phyloP scores from a whole-genome alignment of 2,888 invertebrate species.

The Alcis repandata region DNA sequence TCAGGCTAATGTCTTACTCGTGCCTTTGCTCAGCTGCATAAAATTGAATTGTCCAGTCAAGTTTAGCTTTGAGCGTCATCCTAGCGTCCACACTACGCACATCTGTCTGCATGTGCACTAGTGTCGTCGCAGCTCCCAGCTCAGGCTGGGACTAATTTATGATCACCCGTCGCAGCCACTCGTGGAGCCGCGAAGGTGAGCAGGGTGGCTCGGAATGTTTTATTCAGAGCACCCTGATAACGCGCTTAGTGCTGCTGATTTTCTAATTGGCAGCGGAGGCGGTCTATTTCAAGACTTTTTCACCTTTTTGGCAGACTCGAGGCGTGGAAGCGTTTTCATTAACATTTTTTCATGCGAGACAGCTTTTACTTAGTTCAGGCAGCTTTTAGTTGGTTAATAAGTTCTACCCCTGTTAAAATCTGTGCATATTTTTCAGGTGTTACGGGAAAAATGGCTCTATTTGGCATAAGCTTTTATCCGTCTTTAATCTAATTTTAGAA shows the following conservation, averaged over 20 bases:
- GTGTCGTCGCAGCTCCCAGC: background rate
- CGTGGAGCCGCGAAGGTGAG: conserved; percentile 9
- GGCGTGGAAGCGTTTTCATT: conserved; percentile 1
- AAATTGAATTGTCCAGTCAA: background rate
- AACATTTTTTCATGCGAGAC: background rate
- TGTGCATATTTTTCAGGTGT: background rate
- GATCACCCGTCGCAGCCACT: conserved; percentile 1
- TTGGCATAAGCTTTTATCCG: background rate
- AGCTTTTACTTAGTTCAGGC: background rate
- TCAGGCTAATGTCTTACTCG: background rate
- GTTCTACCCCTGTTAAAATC: background rate
- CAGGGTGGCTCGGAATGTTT: conserved; percentile 17
- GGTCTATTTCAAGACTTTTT: background rate
- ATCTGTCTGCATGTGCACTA: too few relatives aligned
- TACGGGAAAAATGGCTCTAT: background rate
- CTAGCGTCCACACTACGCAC: too few relatives aligned
- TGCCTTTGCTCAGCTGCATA: background rate
- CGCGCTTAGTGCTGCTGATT: conserved; percentile 25
- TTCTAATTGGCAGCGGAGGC: conserved; percentile 16
- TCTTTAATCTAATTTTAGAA: too few relatives aligned
- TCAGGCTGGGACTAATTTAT: conserved; percentile 9
- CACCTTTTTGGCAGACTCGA: background rate
- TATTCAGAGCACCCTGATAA: conserved; percentile 17
- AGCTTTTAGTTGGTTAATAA: background rate
- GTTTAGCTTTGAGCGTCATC: background rate